A percentile compares a stretch with the other conserved stretches of the same genome.
Evolutionary conservation across 2,113 vertebrate genomes (phyloP).

Genomic region (Vimba vimba): DNA sequence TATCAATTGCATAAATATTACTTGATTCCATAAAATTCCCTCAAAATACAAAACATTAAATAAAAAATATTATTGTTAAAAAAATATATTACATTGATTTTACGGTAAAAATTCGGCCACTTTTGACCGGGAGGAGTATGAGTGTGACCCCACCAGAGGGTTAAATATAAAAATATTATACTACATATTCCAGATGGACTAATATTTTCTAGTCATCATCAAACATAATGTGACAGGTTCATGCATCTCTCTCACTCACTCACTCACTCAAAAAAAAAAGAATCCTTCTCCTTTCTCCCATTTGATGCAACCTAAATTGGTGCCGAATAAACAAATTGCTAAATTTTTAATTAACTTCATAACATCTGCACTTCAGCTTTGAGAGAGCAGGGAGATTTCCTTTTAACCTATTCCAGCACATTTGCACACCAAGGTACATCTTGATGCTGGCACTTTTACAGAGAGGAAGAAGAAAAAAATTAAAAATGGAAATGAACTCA

Average conservation of each 20-base stretch:
- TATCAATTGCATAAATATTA: too few relatives aligned
- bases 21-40: too few relatives aligned
- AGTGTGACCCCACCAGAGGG: too few relatives aligned
- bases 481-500: constrained; percentile 85
- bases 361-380: constrained; percentile 85
- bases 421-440: constrained; percentile 86
- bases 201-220: constrained; percentile 31
- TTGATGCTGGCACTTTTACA: constrained; percentile 83
- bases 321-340: constrained; percentile 81
- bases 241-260: constrained; percentile 59
- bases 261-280: constrained; percentile 30
- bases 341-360: constrained; percentile 87
- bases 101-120: too few relatives aligned
- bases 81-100: too few relatives aligned
- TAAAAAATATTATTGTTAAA: too few relatives aligned
- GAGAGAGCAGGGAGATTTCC: constrained; percentile 79
- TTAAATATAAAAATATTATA: neutral
- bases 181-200: neutral
- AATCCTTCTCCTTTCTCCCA: constrained; percentile 73
- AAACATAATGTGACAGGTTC: constrained; percentile 65
- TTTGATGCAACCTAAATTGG: constrained; percentile 83
- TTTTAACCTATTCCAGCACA: constrained; percentile 86
- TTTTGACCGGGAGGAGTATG: too few relatives aligned
- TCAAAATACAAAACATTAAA: too few relatives aligned
- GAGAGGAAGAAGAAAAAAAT: constrained; percentile 80